phyloP scores from a whole-genome alignment of 2,113 vertebrate genomes.

The Ammodytes dubius region DNA sequence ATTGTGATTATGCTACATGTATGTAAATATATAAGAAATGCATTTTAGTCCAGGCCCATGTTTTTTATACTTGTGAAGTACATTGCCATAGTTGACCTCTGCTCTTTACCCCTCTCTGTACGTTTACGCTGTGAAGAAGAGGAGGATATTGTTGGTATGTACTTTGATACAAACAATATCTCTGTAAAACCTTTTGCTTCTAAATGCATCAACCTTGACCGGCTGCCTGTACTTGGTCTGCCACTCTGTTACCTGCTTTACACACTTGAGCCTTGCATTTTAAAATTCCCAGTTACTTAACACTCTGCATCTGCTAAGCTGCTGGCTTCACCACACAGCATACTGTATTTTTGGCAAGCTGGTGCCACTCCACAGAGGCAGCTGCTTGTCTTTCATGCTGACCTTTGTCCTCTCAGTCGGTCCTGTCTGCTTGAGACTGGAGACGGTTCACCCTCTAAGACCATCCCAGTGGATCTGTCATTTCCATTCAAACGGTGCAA shows the following conservation, averaged over 20 bases:
- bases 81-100: conserved; percentile 14
- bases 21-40: conserved; percentile 2
- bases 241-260: conserved; percentile 57
- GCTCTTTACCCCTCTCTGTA: background rate
- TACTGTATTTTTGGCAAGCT: conserved; percentile 68
- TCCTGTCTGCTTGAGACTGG: conserved; percentile 17
- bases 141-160: conserved; percentile 45
- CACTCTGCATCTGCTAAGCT: conserved; percentile 54
- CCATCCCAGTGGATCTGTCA: conserved; percentile 61
- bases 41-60: background rate
- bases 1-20: conserved; percentile 30
- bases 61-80: conserved; percentile 4
- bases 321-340: conserved; percentile 44
- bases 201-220: background rate
- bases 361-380: conserved; percentile 58
- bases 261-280: conserved; percentile 34
- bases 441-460: conserved; percentile 40
- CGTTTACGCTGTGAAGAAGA: conserved; percentile 17
- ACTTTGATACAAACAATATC: conserved; percentile 39
- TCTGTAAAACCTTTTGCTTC: background rate
- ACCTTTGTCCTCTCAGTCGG: conserved; percentile 58
- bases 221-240: conserved; percentile 25
- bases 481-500: conserved; percentile 45
- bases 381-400: conserved; percentile 52
- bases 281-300: conserved; percentile 44